These are phyloP conservation scores for Patiria pectinifera DNA, from an alignment of 53 echinoderm and acorn worm genomes.

Conservation along the genomic window DNA sequence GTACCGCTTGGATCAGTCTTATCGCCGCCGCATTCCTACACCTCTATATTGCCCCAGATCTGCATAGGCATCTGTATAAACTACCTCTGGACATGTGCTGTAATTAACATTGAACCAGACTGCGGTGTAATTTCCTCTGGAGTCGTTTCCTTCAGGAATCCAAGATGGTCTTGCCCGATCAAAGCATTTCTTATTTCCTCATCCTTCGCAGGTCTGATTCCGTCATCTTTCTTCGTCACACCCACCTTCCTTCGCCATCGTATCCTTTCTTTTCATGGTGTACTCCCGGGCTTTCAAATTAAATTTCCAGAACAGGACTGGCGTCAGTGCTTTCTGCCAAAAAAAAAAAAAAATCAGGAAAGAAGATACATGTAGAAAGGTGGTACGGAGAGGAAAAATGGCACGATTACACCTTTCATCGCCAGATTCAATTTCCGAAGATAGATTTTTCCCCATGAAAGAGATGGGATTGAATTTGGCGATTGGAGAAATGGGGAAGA, in stretches of 20 bases:
- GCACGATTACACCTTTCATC: constrained; percentile 45
- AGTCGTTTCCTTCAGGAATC: too few species aligned
- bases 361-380: background rate
- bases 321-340: background rate
- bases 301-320: background rate
- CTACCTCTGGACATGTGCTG: background rate
- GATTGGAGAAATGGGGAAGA: background rate
- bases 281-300: constrained; percentile 7
- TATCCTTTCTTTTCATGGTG: background rate
- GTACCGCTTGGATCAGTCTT: background rate
- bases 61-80: background rate
- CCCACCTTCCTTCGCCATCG: background rate
- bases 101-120: constrained; percentile 13
- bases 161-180: background rate
- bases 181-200: background rate
- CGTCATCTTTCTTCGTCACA: background rate
- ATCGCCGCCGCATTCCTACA: background rate
- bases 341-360: background rate
- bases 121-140: background rate
- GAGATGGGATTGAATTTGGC: constrained; percentile 39
- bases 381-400: background rate
- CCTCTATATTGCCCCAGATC: background rate
- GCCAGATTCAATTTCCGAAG: constrained; percentile 48
- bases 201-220: background rate
- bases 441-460: constrained; percentile 46